Conservation (phyloP, 2,888 invertebrate genomes). For the Lithosia quadra region DNA sequence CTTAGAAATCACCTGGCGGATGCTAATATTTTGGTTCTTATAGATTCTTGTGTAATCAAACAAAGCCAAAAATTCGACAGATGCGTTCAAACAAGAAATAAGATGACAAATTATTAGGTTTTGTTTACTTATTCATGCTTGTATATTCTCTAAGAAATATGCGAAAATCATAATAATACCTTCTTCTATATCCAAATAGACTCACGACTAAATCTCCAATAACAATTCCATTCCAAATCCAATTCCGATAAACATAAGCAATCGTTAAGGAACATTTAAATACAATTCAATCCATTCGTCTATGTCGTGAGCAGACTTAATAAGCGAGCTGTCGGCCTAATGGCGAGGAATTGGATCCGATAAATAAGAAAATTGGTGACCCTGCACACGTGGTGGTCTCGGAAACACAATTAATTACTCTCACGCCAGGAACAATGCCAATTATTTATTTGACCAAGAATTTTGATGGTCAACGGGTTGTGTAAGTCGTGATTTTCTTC, state of each 20-base stretch:
- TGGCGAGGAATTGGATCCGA: conserved; percentile 73
- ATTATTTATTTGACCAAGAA: conserved; percentile 57
- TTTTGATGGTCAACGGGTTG: conserved; percentile 48
- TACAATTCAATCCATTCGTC: conserved; percentile 61
- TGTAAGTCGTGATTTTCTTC: conserved; percentile 10
- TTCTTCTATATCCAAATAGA: neutral
- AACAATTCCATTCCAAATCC: conserved; percentile 11
- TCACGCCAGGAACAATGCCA: conserved; percentile 42
- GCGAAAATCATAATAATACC: too few species aligned
- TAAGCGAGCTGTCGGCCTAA: conserved; percentile 68
- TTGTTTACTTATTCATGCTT: too few species aligned
- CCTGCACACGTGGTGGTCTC: conserved; percentile 62
- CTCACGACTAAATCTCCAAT: conserved; percentile 13
- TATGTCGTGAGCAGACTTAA: conserved; percentile 65
- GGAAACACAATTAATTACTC: conserved; percentile 73
- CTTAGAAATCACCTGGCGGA: neutral
- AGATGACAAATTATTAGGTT: too few species aligned
- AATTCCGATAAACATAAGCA: conserved; percentile 12
- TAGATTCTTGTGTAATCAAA: too few species aligned
- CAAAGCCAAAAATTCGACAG: too few species aligned
- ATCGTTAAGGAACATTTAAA: conserved; percentile 52
- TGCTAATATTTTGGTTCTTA: neutral
- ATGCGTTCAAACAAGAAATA: too few species aligned
- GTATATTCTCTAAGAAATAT: too few species aligned
- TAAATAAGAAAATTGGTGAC: conserved; percentile 80